Evolutionary conservation across 2,888 invertebrate genomes (phyloP).

Genomic region (Campoplex capitator): DNA sequence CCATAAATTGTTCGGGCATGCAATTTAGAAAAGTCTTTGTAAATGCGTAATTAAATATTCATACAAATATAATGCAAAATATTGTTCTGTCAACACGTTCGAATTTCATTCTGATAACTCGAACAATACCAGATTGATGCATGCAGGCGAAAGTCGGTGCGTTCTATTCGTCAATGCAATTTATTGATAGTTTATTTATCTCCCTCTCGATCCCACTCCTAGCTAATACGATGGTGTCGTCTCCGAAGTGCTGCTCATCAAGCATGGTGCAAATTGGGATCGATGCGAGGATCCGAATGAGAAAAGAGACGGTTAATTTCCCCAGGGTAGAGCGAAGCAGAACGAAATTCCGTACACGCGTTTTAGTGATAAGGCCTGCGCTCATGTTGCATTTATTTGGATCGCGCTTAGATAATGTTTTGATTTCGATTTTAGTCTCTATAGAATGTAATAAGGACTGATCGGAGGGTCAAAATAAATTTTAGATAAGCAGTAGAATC

Average conservation of each 20-base stretch:
- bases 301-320: slow-evolving; percentile 73
- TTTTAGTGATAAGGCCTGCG: slow-evolving; percentile 1
- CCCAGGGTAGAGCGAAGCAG: slow-evolving; percentile 70
- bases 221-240: slow-evolving; percentile 49
- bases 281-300: slow-evolving; percentile 62
- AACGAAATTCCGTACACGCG: slow-evolving; percentile 62
- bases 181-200: neutral
- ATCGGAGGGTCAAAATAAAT: neutral
- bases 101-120: neutral
- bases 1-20: neutral
- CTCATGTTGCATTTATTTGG: slow-evolving; percentile 37
- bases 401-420: slow-evolving; percentile 41
- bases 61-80: neutral
- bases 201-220: neutral
- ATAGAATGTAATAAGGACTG: neutral
- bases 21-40: too few relatives aligned
- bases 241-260: slow-evolving; percentile 70
- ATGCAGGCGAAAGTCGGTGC: neutral
- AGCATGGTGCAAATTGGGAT: slow-evolving; percentile 74
- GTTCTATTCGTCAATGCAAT: neutral
- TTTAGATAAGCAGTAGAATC: neutral
- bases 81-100: neutral
- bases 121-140: neutral
- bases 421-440: neutral
- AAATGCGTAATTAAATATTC: too few relatives aligned